Base-by-base conservation (phyloP, 2,113 vertebrate genomes). In the Halichoerus grypus region DNA sequence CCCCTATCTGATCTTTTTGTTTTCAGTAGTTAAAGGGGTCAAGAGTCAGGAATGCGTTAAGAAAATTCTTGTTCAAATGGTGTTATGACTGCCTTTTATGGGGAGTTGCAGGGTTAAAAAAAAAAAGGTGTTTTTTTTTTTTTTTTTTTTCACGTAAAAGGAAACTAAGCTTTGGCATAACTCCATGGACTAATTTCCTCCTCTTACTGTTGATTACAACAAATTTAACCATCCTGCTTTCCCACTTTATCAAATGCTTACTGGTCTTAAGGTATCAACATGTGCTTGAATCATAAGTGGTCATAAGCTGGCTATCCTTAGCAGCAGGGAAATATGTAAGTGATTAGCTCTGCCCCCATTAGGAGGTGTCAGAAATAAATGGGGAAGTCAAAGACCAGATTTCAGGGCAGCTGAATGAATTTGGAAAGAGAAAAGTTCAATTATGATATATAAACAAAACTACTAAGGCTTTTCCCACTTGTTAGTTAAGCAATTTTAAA, bases 211-310 rank as follows among this genome's bases (percentile, higher is more conserved):
- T 96, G 87, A 98, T 96, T 81, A 95, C 63, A 96, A 59, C 84
- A 96, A 57, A 81, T 59, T 49, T 2, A n/a, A 61, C 83, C 28
- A 84, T 19, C 57, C 59, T 82, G 77, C 3, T 96, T 77, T 59
- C 69, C 63, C 67, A 97, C 93, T 98, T 98, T 86, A 98, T 87
- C 86, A 96, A 95, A 97, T 92, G 94, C 92, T 95, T 81, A 98
- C 67, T 96, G 94, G 96, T 97, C 79, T 95, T 97, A 97, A 98
- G 94, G 96, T 87, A 97, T 86, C 95, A 98, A 77, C 95, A 92
- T 96, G 97, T 97, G 91, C 92, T 95, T 96, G 95, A 98, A 55
- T 97, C 67, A 69, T 94, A 98, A 98, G 96, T 93, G 95, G 59
- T 82, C 95, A 82, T 95, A 97, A 98, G 92, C 95, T 96, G 94